phyloP scores from a whole-genome alignment of 2,797 vertebrate species.

The Bovichtus diacanthus region DNA sequence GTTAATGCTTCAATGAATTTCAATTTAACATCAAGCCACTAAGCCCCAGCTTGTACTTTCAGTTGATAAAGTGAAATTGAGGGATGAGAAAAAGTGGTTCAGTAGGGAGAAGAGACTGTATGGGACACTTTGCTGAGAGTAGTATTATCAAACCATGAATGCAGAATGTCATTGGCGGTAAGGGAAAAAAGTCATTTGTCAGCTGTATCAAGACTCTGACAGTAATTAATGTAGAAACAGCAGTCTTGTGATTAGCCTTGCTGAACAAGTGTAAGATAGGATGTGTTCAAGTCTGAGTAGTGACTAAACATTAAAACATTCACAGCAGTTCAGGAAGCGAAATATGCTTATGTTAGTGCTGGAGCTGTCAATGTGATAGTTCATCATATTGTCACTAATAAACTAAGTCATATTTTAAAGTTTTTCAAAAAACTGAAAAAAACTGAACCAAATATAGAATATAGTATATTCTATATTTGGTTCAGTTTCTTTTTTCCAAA shows the following conservation, averaged over 20 bases:
- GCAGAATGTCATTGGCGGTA: slow-evolving; percentile 54
- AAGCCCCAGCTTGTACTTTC: slow-evolving; percentile 78
- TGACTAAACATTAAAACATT: slow-evolving; percentile 56
- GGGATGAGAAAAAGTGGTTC: slow-evolving; percentile 54
- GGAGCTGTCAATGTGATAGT: slow-evolving; percentile 2
- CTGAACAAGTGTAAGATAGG: slow-evolving; percentile 64
- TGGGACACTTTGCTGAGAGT: slow-evolving; percentile 53
- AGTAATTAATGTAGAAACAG: slow-evolving; percentile 72
- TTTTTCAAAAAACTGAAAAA: too few species aligned
- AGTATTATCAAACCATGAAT: slow-evolving; percentile 62
- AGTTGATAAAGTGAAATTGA: slow-evolving; percentile 80
- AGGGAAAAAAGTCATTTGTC: slow-evolving; percentile 59
- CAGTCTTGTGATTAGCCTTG: slow-evolving; percentile 58
- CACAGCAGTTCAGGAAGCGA: slow-evolving; percentile 26
- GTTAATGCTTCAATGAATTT: slow-evolving; percentile 82
- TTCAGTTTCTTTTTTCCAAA: too few species aligned
- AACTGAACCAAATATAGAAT: too few species aligned
- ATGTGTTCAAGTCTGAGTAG: slow-evolving; percentile 44
- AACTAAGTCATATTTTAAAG: too few species aligned
- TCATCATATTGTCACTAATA: neutral
- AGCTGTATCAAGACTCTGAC: slow-evolving; percentile 60
- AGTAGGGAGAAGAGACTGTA: slow-evolving; percentile 46
- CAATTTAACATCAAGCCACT: slow-evolving; percentile 77
- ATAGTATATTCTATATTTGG: too few species aligned
- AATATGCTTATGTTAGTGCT: slow-evolving; percentile 21